Evolutionary conservation across 2,797 vertebrate genomes (phyloP).

Genomic region (Phalloptychus januarius): DNA sequence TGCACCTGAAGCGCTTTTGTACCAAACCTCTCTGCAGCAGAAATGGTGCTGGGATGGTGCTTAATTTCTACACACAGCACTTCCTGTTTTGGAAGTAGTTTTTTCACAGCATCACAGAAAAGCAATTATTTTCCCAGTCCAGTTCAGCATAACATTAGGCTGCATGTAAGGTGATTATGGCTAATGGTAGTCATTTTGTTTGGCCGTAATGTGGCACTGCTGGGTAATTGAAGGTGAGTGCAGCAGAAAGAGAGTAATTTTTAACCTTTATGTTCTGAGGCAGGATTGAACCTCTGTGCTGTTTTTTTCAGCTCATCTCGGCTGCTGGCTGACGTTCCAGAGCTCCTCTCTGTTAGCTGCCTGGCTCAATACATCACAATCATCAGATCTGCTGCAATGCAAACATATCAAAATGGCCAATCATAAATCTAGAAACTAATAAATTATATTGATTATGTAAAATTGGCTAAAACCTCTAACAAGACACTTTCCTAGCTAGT

Average conservation of each 20-base stretch:
- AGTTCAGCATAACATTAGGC: slow-evolving; percentile 56
- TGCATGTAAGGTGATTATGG: slow-evolving; percentile 73
- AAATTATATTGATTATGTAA: background rate
- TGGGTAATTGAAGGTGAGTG: slow-evolving; percentile 74
- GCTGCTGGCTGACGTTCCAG: slow-evolving; percentile 25
- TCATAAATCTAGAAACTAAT: background rate
- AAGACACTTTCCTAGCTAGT: background rate
- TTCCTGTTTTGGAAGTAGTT: slow-evolving; percentile 29
- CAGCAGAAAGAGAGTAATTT: slow-evolving; percentile 55
- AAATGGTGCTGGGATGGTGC: slow-evolving; percentile 1
- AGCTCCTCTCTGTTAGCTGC: background rate
- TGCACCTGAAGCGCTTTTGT: background rate
- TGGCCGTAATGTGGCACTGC: slow-evolving; percentile 72
- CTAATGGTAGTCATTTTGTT: slow-evolving; percentile 78
- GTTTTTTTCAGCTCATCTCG: slow-evolving; percentile 31
- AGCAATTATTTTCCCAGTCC: slow-evolving; percentile 57
- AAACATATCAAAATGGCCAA: background rate
- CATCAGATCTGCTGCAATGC: background rate
- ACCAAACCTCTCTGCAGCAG: background rate
- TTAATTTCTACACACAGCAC: slow-evolving; percentile 25
- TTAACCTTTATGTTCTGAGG: slow-evolving; percentile 56
- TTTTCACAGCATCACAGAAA: slow-evolving; percentile 34
- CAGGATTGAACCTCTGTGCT: slow-evolving; percentile 33
- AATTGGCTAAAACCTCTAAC: background rate
- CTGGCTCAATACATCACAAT: background rate